Percentiles rank a stretch among this genome's conserved stretches.
Evolutionary conservation across 1,140 invertebrate genomes (phyloP).

Genomic region (Carposina sasakii): DNA sequence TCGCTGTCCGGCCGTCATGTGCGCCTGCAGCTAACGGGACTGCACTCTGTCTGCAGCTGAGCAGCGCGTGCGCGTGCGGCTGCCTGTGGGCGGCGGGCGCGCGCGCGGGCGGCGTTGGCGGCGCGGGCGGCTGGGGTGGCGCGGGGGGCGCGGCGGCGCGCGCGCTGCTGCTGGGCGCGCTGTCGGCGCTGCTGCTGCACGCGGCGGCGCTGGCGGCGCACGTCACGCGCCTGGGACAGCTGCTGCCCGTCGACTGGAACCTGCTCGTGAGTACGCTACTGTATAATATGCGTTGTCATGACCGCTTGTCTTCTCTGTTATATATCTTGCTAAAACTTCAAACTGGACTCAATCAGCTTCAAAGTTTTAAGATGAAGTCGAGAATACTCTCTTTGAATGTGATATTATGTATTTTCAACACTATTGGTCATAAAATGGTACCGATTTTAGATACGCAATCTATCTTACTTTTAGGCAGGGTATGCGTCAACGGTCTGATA

Average conservation of each 20-base stretch:
- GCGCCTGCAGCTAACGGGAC: neutral
- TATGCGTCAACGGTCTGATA: too few relatives aligned
- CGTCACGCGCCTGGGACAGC: conserved; percentile 84
- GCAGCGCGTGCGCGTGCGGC: conserved; percentile 37
- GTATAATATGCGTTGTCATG: too few relatives aligned
- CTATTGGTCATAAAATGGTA: too few relatives aligned
- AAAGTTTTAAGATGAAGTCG: too few relatives aligned
- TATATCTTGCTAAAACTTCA: too few relatives aligned
- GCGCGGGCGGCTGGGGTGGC: conserved; percentile 39
- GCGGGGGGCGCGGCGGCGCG: conserved; percentile 75
- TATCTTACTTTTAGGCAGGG: too few relatives aligned
- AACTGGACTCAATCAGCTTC: too few relatives aligned
- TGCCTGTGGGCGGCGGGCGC: conserved; percentile 52
- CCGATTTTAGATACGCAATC: too few relatives aligned
- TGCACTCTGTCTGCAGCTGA: conserved; percentile 26
- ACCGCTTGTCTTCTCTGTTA: too few relatives aligned
- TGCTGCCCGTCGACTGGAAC: conserved; percentile 89
- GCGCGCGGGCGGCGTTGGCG: conserved; percentile 43
- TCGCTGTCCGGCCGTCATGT: too few relatives aligned
- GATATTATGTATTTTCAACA: too few relatives aligned
- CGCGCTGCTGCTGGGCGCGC: conserved; percentile 84
- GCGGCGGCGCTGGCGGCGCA: conserved; percentile 87
- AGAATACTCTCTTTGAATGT: too few relatives aligned
- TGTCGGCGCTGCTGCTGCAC: conserved; percentile 87
- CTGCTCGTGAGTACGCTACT: conserved; percentile 84